Conservation (phyloP, 1,140 invertebrate species). For the Nebria ingens region DNA sequence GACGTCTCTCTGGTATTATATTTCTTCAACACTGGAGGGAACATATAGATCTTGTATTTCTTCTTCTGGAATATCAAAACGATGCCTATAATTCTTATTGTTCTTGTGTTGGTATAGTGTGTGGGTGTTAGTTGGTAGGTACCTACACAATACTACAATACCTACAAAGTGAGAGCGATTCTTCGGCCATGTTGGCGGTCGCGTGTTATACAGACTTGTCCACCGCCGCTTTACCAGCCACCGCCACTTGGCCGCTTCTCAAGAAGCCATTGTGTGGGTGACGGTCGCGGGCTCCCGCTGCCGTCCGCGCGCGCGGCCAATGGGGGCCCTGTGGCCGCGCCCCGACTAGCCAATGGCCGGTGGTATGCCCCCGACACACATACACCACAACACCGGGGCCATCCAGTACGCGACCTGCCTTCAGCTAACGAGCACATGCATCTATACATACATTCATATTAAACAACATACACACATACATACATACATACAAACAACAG, state of each 20-base stretch:
- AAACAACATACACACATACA: not conserved
- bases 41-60: no score
- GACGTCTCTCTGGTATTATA: no score
- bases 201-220: not conserved
- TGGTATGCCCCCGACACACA: not conserved
- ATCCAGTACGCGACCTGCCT: not conserved
- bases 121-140: not conserved
- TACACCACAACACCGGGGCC: not conserved
- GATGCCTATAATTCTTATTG: no score
- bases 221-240: not conserved
- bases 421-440: not conserved
- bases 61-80: no score
- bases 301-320: conserved; percentile 6
- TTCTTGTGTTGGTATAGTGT: not conserved
- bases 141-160: not conserved
- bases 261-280: conserved; percentile 9
- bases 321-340: conserved; percentile 2
- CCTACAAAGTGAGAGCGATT: not conserved
- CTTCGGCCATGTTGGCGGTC: conserved; percentile 3
- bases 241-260: not conserved
- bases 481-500: no score
- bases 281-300: not conserved
- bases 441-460: not conserved
- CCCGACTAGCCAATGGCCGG: conserved; percentile 1
- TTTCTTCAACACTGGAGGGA: no score